Base-by-base conservation (phyloP, 2,888 invertebrate genomes). In the Drosophila colorata region DNA sequence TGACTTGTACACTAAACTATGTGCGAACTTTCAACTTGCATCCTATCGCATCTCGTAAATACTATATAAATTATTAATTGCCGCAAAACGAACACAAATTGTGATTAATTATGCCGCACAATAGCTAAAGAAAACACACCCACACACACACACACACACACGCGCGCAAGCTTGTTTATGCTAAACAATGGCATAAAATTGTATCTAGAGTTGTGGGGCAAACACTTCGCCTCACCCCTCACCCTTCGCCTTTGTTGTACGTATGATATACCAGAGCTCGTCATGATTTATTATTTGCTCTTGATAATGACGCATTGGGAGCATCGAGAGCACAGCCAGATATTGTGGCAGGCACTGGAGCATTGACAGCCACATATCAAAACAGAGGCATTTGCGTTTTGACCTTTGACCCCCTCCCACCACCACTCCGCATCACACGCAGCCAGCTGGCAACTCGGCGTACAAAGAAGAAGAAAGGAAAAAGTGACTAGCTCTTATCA, bases 221-320 rank as follows among this genome's bases (percentile, higher is more conserved):
- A 14, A 33, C 51, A 7, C 40, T 16, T 33, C 8, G 14, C 58
- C 49, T 44, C n/a, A 20, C 5, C 14, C 11, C n/a, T n/a, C n/a
- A 33, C 33, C 37, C 48, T 33, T 46, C n/a, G n/a, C 4, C 13
- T 52, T 56, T 44, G 51, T 49, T 73, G 58, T 60, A 9, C 28
- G 9, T 28, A 33, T 61, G 63, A 78, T 69, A 55, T 65, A 61
- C 38, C 63, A 47, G 65, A 52, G 76, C 66, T 61, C 61, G 75
- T 73, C 68, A 82, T 86, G 83, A 86, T 86, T 86, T 87, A 86
- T 86, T 81, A 83, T 86, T 87, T 87, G 70, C 79, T 74, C 81
- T 86, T 78, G 80, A 87, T 87, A 87, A 87, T 86, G 86, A 81
- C 66, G 71, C 82, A 82, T 67, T n/a, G 60, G 57, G 65, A 63